Evolutionary conservation across 2,113 vertebrate genomes (phyloP).

Genomic region (Colius striatus): DNA sequence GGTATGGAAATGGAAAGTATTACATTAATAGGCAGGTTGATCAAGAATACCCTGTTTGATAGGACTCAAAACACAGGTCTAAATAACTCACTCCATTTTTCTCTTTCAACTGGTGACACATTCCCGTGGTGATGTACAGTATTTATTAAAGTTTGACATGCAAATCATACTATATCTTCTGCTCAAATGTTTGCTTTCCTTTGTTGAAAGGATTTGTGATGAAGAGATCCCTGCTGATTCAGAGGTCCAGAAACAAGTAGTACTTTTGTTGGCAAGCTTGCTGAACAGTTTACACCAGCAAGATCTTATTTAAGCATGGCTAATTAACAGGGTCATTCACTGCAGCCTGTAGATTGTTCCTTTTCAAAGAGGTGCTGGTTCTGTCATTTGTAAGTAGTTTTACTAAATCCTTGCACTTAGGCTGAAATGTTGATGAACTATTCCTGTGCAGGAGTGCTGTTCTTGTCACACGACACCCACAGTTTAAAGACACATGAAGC

Average conservation of each 20-base stretch:
- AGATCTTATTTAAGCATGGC: background rate
- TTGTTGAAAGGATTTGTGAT: background rate
- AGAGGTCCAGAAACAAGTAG: background rate
- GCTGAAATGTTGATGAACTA: background rate
- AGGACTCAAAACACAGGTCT: background rate
- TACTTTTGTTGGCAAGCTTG: background rate
- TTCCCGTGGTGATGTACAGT: background rate
- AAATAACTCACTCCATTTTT: background rate
- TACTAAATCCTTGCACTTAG: background rate
- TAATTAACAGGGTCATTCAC: background rate
- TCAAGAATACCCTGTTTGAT: constrained; percentile 1
- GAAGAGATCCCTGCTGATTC: background rate
- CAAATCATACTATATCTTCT: background rate
- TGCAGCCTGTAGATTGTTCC: background rate
- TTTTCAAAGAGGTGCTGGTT: background rate
- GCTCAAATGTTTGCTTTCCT: background rate
- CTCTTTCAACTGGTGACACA: background rate
- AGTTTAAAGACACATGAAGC: background rate
- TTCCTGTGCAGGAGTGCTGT: background rate
- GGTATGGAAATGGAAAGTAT: background rate
- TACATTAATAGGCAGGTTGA: background rate
- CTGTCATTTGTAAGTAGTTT: background rate
- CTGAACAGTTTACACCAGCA: background rate
- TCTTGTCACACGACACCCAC: background rate
- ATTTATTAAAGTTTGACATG: background rate